Base-by-base conservation (phyloP, 2,113 vertebrate species). In the Pseudopodoces humilis region DNA sequence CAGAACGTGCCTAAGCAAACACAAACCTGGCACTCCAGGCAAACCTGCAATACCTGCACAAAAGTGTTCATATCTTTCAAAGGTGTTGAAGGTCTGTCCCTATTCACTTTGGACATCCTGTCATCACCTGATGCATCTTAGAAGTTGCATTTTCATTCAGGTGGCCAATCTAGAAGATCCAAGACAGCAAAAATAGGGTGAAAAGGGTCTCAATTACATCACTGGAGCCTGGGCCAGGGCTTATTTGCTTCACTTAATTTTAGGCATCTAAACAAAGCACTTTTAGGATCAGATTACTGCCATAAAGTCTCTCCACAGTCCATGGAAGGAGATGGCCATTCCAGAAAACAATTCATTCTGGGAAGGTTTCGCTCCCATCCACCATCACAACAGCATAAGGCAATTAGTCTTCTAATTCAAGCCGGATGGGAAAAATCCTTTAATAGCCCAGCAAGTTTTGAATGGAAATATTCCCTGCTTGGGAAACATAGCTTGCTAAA, bases 391-490 rank as follows among this genome's bases (percentile, higher is more conserved):
- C 83, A 24, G 69, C 83, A 81, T 19, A 78, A 86, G 17, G 69
- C 83, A 97, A 97, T 95, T 93, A 94, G 76, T 64, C 69, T 68
- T 47, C 91, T 94, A 96, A 96, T 96, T 97, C 91, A 95, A 92
- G 83, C 64, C 56, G 88, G 92, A 96, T 94, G 91, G 94, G 94
- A 94, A 95, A 97, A 94, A 94, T 93, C 72, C 93, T 94, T 88
- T 96, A 92, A 96, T 86, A 92, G 90, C 49, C 83, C 76, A 69
- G 76, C 7, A 93, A 88, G 65, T 94, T 95, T 58, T 93, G 69
- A 94, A 94, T 81, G 85, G 93, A 97, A 97, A 96, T 88, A 90
- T 65, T 78, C 88, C 65, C 77, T 93, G n/a, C 80, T 90, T 92
- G 90, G 79, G 79, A 96, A 96, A 94, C 30, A 88, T 25, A 65